A percentile compares a stretch with the other conserved stretches of the same genome.
Conservation (phyloP, 1,140 invertebrate genomes). For the Drosophila punjabiensis region DNA sequence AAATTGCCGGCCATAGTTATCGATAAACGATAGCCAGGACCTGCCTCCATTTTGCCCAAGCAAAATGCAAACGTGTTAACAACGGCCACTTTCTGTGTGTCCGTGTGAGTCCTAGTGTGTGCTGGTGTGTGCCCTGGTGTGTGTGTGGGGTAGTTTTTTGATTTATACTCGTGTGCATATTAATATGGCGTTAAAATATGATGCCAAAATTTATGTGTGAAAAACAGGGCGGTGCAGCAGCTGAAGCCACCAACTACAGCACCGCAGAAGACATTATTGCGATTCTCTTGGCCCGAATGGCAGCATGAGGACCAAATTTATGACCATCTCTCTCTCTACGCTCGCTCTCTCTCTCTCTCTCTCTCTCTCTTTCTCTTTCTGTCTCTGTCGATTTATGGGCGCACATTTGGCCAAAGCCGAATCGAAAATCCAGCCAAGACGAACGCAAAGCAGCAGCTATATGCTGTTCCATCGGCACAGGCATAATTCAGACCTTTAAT, state of each 20-base stretch:
- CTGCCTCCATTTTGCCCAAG: conserved; percentile 35
- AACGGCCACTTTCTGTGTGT: conserved; percentile 66
- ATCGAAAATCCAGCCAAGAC: conserved; percentile 53
- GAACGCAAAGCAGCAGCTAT: conserved; percentile 2
- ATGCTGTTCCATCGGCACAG: not conserved
- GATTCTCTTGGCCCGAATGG: conserved; percentile 51
- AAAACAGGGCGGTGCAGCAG: conserved; percentile 59
- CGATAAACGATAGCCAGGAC: conserved; percentile 73
- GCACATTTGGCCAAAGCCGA: conserved; percentile 60
- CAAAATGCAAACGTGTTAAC: conserved; percentile 82
- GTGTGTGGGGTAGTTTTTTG: conserved; percentile 51
- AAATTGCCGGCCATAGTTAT: conserved; percentile 60
- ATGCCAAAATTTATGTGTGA: conserved; percentile 80
- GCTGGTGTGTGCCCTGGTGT: too few species aligned
- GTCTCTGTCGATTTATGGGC: conserved; percentile 69
- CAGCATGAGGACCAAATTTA: conserved; percentile 67
- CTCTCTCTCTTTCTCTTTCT: conserved; percentile 14
- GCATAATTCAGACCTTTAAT: conserved; percentile 25
- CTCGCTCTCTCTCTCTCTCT: not conserved
- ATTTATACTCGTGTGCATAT: conserved; percentile 79
- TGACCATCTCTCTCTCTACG: conserved; percentile 38
- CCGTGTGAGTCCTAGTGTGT: conserved; percentile 1
- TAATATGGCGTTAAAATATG: conserved; percentile 84
- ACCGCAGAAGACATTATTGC: conserved; percentile 72
- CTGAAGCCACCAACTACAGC: conserved; percentile 54